A percentile compares a stretch with the other conserved stretches of the same genome.
Evolutionary conservation across 2,888 invertebrate genomes (phyloP).

Genomic region (Chalcis sispes): DNA sequence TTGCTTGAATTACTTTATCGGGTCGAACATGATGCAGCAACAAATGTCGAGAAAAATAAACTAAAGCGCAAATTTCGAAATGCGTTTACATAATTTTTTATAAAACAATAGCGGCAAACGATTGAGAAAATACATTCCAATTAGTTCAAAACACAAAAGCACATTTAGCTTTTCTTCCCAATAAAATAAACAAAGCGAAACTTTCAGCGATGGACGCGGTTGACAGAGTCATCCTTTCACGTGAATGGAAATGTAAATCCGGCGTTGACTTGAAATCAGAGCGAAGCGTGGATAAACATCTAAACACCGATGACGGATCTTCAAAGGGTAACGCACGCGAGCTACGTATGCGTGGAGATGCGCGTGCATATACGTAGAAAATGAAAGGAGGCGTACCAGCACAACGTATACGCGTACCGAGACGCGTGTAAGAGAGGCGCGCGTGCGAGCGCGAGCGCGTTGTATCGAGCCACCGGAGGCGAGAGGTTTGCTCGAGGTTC

Average conservation of each 20-base stretch:
- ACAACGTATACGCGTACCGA: background rate
- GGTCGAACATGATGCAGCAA: no score
- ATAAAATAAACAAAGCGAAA: background rate
- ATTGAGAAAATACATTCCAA: no score
- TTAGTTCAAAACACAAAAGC: no score
- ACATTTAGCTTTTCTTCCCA: no score
- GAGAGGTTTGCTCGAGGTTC: no score
- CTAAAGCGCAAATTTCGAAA: no score
- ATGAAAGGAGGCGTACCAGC: background rate
- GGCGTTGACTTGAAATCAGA: conserved; percentile 37
- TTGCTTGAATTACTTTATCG: no score
- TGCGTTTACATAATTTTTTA: no score
- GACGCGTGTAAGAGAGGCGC: background rate
- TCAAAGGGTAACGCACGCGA: background rate
- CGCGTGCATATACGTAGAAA: background rate
- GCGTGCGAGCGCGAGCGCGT: no score
- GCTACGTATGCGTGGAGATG: background rate
- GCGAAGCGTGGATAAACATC: conserved; percentile 19
- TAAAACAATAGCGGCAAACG: no score
- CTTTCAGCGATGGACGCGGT: background rate
- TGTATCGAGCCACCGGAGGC: no score
- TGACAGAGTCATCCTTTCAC: background rate
- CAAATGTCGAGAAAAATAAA: no score
- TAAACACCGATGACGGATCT: background rate
- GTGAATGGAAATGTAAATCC: conserved; percentile 3